These are phyloP conservation scores for Pithys albifrons DNA, from an alignment of 2,113 vertebrate genomes.

Conservation along the genomic window DNA sequence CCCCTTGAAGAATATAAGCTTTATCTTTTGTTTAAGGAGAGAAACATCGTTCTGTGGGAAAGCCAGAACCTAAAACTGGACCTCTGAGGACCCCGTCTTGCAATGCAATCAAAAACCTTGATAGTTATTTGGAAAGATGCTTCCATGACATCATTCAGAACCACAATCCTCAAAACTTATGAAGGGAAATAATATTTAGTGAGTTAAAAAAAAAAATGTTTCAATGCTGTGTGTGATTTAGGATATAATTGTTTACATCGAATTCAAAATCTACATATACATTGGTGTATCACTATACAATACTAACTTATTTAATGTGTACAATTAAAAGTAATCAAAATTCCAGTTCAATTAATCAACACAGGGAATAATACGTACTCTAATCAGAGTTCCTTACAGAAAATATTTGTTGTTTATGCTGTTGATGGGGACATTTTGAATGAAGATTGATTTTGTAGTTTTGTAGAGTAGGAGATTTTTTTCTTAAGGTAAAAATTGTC, in stretches of 20 bases:
- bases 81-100: background rate
- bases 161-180: background rate
- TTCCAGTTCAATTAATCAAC: background rate
- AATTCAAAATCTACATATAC: background rate
- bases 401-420: background rate
- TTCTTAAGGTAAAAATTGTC: background rate
- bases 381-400: background rate
- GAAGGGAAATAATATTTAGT: background rate
- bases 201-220: background rate
- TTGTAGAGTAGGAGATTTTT: background rate
- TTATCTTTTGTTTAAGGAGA: background rate
- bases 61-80: background rate
- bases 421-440: background rate
- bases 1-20: background rate
- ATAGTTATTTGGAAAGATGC: background rate
- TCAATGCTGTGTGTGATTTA: background rate
- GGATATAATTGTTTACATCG: background rate
- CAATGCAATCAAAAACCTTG: background rate
- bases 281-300: background rate
- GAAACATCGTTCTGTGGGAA: background rate
- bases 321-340: conserved; percentile 4
- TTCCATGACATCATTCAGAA: background rate
- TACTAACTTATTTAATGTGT: background rate
- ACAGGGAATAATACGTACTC: background rate
- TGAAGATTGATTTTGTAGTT: background rate